These are phyloP conservation scores for Drosophila biarmipes DNA, from an alignment of 1,140 invertebrate species.

Conservation along the genomic window DNA sequence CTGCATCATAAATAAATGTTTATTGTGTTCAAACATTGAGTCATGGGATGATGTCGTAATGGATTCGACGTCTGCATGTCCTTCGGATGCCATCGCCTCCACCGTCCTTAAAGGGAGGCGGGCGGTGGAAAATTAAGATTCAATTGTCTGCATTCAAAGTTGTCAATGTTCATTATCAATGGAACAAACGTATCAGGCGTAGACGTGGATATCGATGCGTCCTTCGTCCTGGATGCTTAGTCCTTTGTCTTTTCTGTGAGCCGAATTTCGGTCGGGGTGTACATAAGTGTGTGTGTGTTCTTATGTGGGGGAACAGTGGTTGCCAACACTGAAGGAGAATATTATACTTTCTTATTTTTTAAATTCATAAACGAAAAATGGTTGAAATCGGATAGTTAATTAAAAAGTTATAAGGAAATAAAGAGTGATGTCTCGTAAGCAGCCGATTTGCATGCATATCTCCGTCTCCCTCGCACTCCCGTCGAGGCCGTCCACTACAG, in stretches of 20 bases:
- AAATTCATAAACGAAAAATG: too few species aligned
- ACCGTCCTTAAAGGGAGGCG: conserved; percentile 1
- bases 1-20: conserved; percentile 75
- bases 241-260: conserved; percentile 13
- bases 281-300: neutral
- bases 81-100: neutral
- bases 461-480: too few species aligned
- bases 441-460: too few species aligned
- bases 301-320: conserved; percentile 2
- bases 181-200: conserved; percentile 70
- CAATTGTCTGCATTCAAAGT: conserved; percentile 79
- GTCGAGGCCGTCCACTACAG: too few species aligned
- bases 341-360: neutral
- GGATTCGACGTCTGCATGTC: conserved; percentile 15
- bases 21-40: conserved; percentile 71
- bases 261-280: neutral
- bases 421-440: too few species aligned
- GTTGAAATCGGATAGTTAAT: too few species aligned
- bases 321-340: too few species aligned
- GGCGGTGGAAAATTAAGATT: conserved; percentile 72
- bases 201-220: conserved; percentile 55
- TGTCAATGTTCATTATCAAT: conserved; percentile 78
- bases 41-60: conserved; percentile 55
- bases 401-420: too few species aligned
- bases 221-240: conserved; percentile 18